Base-by-base conservation (phyloP, 2,113 vertebrate genomes). In the Anolis carolinensis region DNA sequence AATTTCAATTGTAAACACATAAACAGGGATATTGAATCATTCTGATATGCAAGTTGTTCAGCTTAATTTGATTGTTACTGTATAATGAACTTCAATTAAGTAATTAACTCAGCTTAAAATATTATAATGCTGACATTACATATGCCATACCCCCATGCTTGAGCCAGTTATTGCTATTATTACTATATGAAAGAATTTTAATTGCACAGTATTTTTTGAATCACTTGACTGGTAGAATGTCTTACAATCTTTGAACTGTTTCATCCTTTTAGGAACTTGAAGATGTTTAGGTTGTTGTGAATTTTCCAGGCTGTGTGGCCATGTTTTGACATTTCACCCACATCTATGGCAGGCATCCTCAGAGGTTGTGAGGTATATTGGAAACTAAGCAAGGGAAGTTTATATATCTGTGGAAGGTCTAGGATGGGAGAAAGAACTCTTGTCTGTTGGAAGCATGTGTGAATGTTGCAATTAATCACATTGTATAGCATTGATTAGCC, bases 1-100 rank as follows among this genome's bases (percentile, higher is more conserved):
- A 89, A 93, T 93, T 88, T 72, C 91, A 85, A 74, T 93, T 91
- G 71, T 91, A 95, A 96, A 95, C 92, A 68, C 27, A 30, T 68
- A 27, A 27, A 68, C 9, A 1, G 30, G 25, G 25, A 68, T 68
- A 10, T 68, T 68, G 2, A 27, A 18, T 59, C 8, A n/a, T 30
- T 30, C 65, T 68, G 25, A 30, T 68, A 27, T 27, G 23, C 18
- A 68, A 27, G 65, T 68, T 68, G 27, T 30, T 27, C 7, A 68
- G 11, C 10, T 11, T 68, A 11, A n/a, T 68, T 27, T 68, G 65
- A 68, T 27, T 65, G 62, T 68, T 68, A 10, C 65, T 30, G 30
- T 30, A 30, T n/a, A 30, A 27, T 8, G 9, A 68, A 7, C 25
- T 68, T n/a, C 10, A 23, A 67, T 27, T 67, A 67, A 25, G 63